phyloP scores from a whole-genome alignment of 2,113 vertebrate species.

The Oncorhynchus nerka region DNA sequence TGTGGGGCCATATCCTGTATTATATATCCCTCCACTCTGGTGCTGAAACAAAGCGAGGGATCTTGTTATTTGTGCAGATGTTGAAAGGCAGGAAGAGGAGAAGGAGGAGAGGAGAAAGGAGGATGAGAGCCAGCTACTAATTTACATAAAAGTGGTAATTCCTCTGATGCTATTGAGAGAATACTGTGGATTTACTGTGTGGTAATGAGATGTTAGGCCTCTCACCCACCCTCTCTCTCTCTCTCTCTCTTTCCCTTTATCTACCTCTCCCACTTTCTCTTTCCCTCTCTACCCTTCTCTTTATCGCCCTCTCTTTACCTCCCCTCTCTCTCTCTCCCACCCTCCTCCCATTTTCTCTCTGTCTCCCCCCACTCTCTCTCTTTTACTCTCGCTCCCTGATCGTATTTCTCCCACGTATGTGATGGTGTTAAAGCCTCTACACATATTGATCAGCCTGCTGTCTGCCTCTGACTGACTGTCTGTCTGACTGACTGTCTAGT shows the following conservation, averaged over 20 bases:
- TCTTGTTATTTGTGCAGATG: neutral
- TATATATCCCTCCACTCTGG: slow-evolving; percentile 7
- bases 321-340: neutral
- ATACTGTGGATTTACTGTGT: neutral
- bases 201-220: neutral
- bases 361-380: neutral
- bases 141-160: slow-evolving; percentile 7
- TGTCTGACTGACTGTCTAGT: no score
- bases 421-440: slow-evolving; percentile 43
- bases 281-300: neutral
- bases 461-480: neutral
- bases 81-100: neutral
- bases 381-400: slow-evolving; percentile 14
- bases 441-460: slow-evolving; percentile 50
- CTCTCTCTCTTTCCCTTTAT: neutral
- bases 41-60: slow-evolving; percentile 10
- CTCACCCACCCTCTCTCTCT: slow-evolving; percentile 4
- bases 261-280: neutral
- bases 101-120: neutral
- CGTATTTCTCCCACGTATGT: slow-evolving; percentile 31
- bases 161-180: neutral
- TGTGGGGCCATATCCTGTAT: neutral
- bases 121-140: neutral
- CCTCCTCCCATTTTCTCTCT: no score
- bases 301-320: neutral